Evolutionary conservation across 2,113 vertebrate species (phyloP), one percentile per base, ranked within the genome.

Genomic region (Malurus elegans): DNA sequence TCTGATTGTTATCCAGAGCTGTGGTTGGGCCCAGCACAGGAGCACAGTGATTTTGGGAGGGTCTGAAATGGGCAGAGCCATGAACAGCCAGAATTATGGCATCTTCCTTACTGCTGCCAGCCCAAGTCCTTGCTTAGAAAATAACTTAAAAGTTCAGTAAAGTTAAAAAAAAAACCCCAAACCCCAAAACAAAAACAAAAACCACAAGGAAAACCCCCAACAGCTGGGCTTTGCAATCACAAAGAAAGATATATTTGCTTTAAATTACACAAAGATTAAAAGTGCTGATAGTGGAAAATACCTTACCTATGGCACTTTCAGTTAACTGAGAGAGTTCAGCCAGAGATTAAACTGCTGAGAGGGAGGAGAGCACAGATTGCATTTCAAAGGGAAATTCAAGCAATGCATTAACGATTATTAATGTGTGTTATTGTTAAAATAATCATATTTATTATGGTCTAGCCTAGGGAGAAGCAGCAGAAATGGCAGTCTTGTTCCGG

Each of bases 371-470:
- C 87, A 48, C 54, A 83, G 92, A 93, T 70, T 88, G 62, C 94
- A 79, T 95, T 96, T 97, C 95, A 95, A 95, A 94, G 94, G 92
- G 79, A 82, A 95, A 78, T 51, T 82, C 90, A 88, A 73, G 90
- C 51, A 60, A 79, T 56, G 50, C 90, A 88, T 92, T 95, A 95
- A 88, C 38, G 18, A 90, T 95, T 97, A 96, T 95, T 95, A 96
- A 97, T 96, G 91, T 92, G 83, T 96, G 94, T 94, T 96, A 91
- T 95, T 97, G 95, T 96, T 93, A 93, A 97, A 96, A 90, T 92
- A 96, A 93, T 95, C 83, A 7, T 93, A 93, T 95, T 96, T 94
- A 94, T 95, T 86, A 91, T 84, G 91, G 86, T 95, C 94, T 94
- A 93, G 92, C 86, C 94, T 81, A 96, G 69, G 88, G 95, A 95